Evolutionary conservation across 2,113 vertebrate species (phyloP).

Genomic region (Cavia aperea): DNA sequence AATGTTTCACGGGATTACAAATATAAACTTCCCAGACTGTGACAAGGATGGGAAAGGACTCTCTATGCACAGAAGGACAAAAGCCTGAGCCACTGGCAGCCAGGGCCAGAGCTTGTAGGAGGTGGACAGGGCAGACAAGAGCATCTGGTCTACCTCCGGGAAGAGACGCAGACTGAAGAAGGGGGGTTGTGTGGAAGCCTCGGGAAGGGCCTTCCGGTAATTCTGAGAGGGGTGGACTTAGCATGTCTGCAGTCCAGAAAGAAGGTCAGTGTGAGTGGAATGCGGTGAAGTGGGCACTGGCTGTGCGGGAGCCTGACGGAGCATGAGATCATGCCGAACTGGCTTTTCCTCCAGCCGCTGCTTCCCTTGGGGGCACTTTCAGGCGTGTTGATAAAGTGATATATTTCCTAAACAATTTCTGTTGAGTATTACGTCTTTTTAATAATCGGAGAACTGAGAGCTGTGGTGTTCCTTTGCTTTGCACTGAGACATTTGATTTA

Average conservation of each 20-base stretch:
- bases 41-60: no score
- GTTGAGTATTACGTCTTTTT: neutral
- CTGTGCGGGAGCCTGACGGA: neutral
- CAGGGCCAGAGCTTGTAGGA: neutral
- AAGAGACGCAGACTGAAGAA: neutral
- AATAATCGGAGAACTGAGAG: neutral
- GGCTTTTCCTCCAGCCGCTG: neutral
- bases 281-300: neutral
- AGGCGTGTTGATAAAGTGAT: neutral
- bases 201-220: neutral
- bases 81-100: neutral
- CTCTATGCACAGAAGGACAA: neutral
- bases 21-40: no score
- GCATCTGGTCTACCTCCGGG: neutral
- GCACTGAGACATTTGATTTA: neutral
- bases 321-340: accelerated
- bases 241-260: neutral
- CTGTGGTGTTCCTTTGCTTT: neutral
- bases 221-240: neutral
- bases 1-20: no score
- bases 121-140: accelerated
- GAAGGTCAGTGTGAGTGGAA: neutral
- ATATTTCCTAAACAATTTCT: constrained; percentile 5
- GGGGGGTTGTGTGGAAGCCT: neutral
- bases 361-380: neutral